phyloP scores from a whole-genome alignment of 35 echinoderm and acorn worm genomes.

The Apostichopus californicus region DNA sequence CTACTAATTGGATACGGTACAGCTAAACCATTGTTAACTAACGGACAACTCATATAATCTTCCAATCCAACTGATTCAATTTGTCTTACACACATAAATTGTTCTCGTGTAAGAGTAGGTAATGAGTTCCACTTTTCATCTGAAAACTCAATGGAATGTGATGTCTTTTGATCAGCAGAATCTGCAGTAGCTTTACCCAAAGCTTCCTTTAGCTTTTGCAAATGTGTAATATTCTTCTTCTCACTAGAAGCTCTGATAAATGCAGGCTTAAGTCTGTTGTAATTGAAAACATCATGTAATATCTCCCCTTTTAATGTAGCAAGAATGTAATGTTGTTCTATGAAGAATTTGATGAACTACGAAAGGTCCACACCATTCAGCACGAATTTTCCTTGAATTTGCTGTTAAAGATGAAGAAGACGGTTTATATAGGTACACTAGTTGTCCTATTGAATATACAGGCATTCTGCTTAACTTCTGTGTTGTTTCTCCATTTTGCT shows the following conservation, averaged over 20 bases:
- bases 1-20: too few relatives aligned
- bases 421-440: conserved; percentile 18
- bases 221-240: neutral
- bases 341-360: conserved; percentile 20
- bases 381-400: conserved; percentile 25
- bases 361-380: conserved; percentile 23
- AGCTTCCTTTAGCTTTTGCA: conserved; percentile 1
- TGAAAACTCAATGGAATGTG: too few relatives aligned
- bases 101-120: too few relatives aligned
- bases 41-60: too few relatives aligned
- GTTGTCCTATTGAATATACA: conserved; percentile 12
- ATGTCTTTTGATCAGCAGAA: too few relatives aligned
- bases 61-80: too few relatives aligned
- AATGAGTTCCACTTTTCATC: too few relatives aligned
- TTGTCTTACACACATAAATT: too few relatives aligned
- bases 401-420: conserved; percentile 15
- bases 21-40: too few relatives aligned
- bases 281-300: conserved; percentile 10
- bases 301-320: conserved; percentile 31
- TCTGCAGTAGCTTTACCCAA: neutral
- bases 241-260: conserved; percentile 40
- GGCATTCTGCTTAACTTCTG: conserved; percentile 4
- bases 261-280: conserved; percentile 48
- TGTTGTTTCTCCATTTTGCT: conserved; percentile 26
- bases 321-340: conserved; percentile 21